Evolutionary conservation across 92 coral and sea anemone species (phyloP), one percentile per base, ranked within the genome.

Genomic region (Ricordea florida): DNA sequence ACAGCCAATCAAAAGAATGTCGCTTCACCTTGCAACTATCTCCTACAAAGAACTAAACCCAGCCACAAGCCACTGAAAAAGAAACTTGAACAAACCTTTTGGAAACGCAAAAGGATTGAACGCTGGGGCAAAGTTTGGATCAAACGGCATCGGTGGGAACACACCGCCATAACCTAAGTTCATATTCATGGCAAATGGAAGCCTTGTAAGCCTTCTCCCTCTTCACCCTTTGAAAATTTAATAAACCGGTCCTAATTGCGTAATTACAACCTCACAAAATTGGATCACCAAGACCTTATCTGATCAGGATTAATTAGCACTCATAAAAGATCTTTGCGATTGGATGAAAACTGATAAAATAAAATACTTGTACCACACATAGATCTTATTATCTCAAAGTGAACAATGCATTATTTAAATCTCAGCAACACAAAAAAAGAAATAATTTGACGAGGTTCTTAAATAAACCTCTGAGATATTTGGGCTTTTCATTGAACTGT

Each of bases 161-260:
- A 85, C 63, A 1, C 80, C 57, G 23, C 83, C 79, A 40, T 82
- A 91, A 36, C 97, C 97, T 79, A 91, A 62, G 87, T 78, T 87
- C 90, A 87, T 79, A 55, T 87, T 87, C 85, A 91, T 89, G 57
- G 55, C 65, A 17, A 22, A 31, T 60, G 11, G 38, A 22, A 24
- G 43, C 37, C 60, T 58, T 58, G 36, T 59, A 73, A 20, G 44
- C 21, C 29, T 55, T 61, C 57, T 81, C 53, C 50, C 36, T 32
- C n/a, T 72, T 63, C 51, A 28, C 27, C 58, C 62, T 46, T 66
- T 72, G 75, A 83, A 79, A 63, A 73, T 77, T 83, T 72, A 83
- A 88, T 83, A 64, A 75, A 69, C 52, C 50, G 44, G 71, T 71
- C 69, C 78, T 91, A 83, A 91, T 91, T 91, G 79, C 72, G 38